phyloP scores from a whole-genome alignment of 2,888 invertebrate genomes.

The Herminia tarsipennalis region DNA sequence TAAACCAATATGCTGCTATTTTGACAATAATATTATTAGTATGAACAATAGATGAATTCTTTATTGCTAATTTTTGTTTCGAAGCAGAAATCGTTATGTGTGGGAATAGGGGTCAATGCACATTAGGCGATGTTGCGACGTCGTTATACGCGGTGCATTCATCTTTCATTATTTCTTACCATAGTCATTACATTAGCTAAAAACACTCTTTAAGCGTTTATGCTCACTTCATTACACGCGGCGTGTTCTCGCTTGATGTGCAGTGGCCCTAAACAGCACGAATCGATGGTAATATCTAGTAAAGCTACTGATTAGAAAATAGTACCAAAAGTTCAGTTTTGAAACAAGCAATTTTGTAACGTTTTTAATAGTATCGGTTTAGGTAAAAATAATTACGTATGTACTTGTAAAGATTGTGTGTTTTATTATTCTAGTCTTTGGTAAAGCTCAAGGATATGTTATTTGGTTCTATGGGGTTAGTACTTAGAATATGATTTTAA shows the following conservation, averaged over 20 bases:
- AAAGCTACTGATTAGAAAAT: slow-evolving; percentile 10
- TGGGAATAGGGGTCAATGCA: not conserved
- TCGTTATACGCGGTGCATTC: not conserved
- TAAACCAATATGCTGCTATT: slow-evolving; percentile 26
- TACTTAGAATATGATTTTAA: slow-evolving; percentile 44
- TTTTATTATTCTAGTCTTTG: slow-evolving; percentile 79
- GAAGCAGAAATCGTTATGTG: slow-evolving; percentile 37
- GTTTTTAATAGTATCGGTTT: slow-evolving; percentile 27
- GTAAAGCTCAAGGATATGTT: slow-evolving; percentile 73
- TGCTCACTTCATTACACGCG: too few species aligned
- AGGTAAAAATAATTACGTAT: slow-evolving; percentile 33
- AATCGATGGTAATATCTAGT: slow-evolving; percentile 15
- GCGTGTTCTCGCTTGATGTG: slow-evolving; percentile 3
- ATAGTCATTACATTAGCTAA: too few species aligned
- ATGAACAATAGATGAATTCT: slow-evolving; percentile 15
- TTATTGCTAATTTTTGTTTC: slow-evolving; percentile 18
- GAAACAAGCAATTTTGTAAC: slow-evolving; percentile 19
- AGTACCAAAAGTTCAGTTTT: slow-evolving; percentile 16
- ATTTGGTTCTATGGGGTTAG: slow-evolving; percentile 49
- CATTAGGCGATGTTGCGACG: not conserved
- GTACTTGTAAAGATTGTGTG: slow-evolving; percentile 47
- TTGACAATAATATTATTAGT: slow-evolving; percentile 36
- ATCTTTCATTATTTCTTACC: too few species aligned
- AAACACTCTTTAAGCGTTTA: too few species aligned
- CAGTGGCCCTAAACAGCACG: slow-evolving; percentile 2